These are phyloP conservation scores for Araneus ventricosus DNA, from an alignment of 1,140 invertebrate genomes.

Conservation along the genomic window DNA sequence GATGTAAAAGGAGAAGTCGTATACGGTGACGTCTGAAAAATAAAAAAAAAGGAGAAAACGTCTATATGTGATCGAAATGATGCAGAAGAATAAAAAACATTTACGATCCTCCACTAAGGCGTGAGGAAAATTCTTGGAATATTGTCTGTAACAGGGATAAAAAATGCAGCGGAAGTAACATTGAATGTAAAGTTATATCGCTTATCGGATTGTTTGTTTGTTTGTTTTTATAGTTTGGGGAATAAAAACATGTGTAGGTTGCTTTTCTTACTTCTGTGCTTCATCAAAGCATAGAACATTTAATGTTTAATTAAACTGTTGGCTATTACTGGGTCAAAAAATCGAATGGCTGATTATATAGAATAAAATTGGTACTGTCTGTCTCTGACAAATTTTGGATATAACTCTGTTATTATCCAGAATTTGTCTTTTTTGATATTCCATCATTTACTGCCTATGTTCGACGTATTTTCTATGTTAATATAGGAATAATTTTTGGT, in stretches of 20 bases:
- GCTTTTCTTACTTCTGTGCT: neutral
- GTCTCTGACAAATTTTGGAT: too few species aligned
- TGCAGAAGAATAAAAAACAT: slow-evolving; percentile 60
- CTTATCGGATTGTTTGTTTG: neutral
- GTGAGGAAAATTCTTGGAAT: slow-evolving; percentile 68
- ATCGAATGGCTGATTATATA: too few species aligned
- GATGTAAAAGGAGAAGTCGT: slow-evolving; percentile 62
- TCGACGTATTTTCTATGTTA: too few species aligned
- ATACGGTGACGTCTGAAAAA: slow-evolving; percentile 9
- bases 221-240: neutral
- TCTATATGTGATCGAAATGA: slow-evolving; percentile 60
- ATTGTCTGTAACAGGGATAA: slow-evolving; percentile 25
- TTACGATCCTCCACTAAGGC: slow-evolving; percentile 50
- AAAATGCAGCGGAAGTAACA: slow-evolving; percentile 17
- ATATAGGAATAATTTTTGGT: too few species aligned
- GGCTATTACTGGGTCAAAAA: neutral
- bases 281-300: neutral
- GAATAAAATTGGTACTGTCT: too few species aligned
- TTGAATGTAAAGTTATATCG: slow-evolving; percentile 9
- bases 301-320: neutral
- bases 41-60: neutral
- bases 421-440: too few species aligned
- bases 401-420: too few species aligned
- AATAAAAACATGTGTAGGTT: neutral
- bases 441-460: too few species aligned